These are phyloP conservation scores for Drosophila setosimentum DNA, from an alignment of 2,888 invertebrate species.

Conservation along the genomic window DNA sequence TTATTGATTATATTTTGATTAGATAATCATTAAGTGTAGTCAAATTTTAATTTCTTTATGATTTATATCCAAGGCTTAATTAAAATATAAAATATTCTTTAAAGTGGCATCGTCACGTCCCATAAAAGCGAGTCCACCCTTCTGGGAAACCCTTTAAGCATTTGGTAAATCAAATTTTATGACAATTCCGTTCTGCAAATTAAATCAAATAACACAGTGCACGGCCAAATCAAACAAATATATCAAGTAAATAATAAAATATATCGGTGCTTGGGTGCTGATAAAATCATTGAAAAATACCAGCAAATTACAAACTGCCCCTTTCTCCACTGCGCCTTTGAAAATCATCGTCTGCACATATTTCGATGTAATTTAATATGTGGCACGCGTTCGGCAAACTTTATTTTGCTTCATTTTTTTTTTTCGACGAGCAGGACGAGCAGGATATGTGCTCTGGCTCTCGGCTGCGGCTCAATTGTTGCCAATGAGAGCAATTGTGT, in stretches of 20 bases:
- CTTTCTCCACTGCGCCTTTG: constrained; percentile 1
- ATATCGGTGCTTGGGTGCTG: constrained; percentile 29
- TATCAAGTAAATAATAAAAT: constrained; percentile 70
- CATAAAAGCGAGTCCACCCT: neutral
- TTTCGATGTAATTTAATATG: constrained; percentile 83
- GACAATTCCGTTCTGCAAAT: constrained; percentile 67
- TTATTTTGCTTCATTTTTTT: constrained; percentile 44
- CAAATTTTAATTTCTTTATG: neutral
- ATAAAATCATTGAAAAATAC: constrained; percentile 75
- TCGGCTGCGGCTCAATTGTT: constrained; percentile 65
- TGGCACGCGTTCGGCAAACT: constrained; percentile 80
- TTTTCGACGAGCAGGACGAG: constrained; percentile 24
- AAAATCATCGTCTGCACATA: constrained; percentile 69
- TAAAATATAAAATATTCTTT: constrained; percentile 31
- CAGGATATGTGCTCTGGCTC: constrained; percentile 52
- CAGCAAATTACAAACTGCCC: constrained; percentile 74
- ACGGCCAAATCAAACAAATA: constrained; percentile 57
- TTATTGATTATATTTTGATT: neutral
- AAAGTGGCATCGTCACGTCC: neutral
- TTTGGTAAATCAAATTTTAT: constrained; percentile 58
- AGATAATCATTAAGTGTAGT: neutral
- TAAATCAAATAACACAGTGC: constrained; percentile 65
- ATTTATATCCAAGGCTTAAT: neutral
- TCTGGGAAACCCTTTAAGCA: constrained; percentile 12
- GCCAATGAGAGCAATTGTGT: constrained; percentile 79